Evolutionary conservation across 2,888 invertebrate genomes (phyloP).

Genomic region (Polydrusus tereticollis): DNA sequence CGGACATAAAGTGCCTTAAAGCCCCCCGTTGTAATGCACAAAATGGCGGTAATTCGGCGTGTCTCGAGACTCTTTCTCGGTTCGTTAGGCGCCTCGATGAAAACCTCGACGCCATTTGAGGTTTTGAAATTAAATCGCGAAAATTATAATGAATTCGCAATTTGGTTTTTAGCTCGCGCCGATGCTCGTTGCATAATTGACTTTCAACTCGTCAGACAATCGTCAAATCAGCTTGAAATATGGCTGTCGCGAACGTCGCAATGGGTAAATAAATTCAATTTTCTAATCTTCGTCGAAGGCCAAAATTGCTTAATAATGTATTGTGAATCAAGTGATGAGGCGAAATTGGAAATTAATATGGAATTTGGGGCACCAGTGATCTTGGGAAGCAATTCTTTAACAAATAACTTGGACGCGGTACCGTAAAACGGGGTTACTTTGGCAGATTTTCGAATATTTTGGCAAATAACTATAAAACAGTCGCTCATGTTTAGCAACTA

Average conservation of each 20-base stretch:
- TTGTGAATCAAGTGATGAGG: too few species aligned
- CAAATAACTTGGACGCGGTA: too few species aligned
- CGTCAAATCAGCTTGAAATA: slow-evolving; percentile 36
- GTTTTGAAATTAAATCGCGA: slow-evolving; percentile 44
- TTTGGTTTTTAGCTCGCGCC: slow-evolving; percentile 35
- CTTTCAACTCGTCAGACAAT: slow-evolving; percentile 41
- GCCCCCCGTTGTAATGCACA: slow-evolving; percentile 18
- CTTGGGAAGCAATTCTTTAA: too few species aligned
- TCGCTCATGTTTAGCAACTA: too few species aligned
- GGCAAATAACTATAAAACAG: too few species aligned
- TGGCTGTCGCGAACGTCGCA: slow-evolving; percentile 15
- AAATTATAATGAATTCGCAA: slow-evolving; percentile 46
- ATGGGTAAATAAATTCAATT: slow-evolving; percentile 22
- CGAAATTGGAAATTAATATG: too few species aligned
- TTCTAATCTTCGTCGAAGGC: not conserved
- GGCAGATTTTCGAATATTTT: too few species aligned
- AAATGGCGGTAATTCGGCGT: slow-evolving; percentile 35
- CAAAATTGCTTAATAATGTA: not conserved
- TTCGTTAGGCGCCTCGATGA: slow-evolving; percentile 45
- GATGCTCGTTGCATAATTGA: slow-evolving; percentile 34
- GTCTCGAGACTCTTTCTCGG: slow-evolving; percentile 44
- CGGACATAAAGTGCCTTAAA: slow-evolving; percentile 4
- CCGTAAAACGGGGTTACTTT: too few species aligned
- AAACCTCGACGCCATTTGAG: slow-evolving; percentile 32
- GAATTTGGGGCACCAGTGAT: too few species aligned